Percentiles rank a stretch among this genome's conserved stretches.
Evolutionary conservation across 2,113 vertebrate genomes (phyloP).

Genomic region (Barbus barbus): DNA sequence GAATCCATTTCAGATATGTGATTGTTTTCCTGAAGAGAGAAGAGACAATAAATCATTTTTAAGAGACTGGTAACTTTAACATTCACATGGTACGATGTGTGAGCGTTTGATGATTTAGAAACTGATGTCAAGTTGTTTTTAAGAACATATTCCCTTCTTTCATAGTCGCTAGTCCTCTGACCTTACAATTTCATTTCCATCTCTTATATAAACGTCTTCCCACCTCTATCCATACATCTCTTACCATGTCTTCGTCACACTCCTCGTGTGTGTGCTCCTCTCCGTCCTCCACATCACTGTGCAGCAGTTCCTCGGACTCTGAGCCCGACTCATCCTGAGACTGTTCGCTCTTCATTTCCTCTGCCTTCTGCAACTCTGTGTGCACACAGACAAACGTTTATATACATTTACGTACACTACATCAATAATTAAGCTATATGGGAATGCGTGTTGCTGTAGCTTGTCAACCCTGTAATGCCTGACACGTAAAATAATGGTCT

Average conservation of each 20-base stretch:
- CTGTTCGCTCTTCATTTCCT: conserved; percentile 68
- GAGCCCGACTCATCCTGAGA: conserved; percentile 80
- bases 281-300: conserved; percentile 79
- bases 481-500: background rate
- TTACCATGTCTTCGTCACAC: conserved; percentile 82
- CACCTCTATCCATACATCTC: conserved; percentile 25
- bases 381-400: conserved; percentile 5
- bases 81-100: background rate
- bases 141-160: background rate
- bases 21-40: conserved; percentile 77
- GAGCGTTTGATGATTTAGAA: background rate
- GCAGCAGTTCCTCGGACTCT: conserved; percentile 74
- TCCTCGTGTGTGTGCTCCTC: conserved; percentile 75
- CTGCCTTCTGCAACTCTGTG: conserved; percentile 80
- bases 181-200: background rate
- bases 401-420: conserved; percentile 7
- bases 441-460: background rate
- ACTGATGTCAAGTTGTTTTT: background rate
- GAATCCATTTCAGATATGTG: conserved; percentile 80
- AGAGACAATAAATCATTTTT: conserved; percentile 30
- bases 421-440: background rate
- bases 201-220: background rate
- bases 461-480: background rate
- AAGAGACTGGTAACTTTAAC: background rate
- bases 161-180: background rate